Base-by-base conservation (phyloP, 2,888 invertebrate genomes). In the Archips xylosteana region DNA sequence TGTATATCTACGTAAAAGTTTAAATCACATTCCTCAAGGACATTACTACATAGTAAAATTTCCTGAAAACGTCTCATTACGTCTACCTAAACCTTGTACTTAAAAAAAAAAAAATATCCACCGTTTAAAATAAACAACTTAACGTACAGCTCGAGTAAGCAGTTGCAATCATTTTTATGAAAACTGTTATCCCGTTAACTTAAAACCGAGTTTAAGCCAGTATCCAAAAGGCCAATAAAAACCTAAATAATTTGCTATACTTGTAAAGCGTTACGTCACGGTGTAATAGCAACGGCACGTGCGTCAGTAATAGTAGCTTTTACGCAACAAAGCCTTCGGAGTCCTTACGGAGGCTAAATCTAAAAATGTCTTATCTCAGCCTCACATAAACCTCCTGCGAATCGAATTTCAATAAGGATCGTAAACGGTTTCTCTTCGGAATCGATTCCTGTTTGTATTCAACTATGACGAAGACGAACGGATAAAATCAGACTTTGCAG, bases 371-470 rank as follows among this genome's bases (percentile, higher is more conserved):
- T 70, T 74, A 74, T 65, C 65, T 70, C 74, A 69, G 68, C 69
- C 23, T 34, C 64, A 51, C 74, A 65, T 65, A 74, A 65, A 69
- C 64, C 64, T 74, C 69, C 73, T 70, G 64, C 42, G 70, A 70
- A 74, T 70, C 74, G 69, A 65, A 74, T 74, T 74, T 65, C 74
- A 74, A 74, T 74, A 54, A 42, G 45, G 70, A 42, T 70, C 74
- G 74, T 74, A 74, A 74, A 70, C 60, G 74, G 54, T 61, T 70
- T 70, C 73, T 69, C 59, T 62, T 12, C 73, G 59, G 59, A 69
- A 64, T 73, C 73, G 68, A 73, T 73, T 68, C 47, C 68, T 32
- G 63, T 73, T 59, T 67, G 63, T 73, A 68, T 63, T 73, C 68
- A 59, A 67, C 63, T 62, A 68, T 63, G 60, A 45, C 51, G 67